Conservation (phyloP, 1,140 invertebrate species). For the Choristoneura fumiferana region DNA sequence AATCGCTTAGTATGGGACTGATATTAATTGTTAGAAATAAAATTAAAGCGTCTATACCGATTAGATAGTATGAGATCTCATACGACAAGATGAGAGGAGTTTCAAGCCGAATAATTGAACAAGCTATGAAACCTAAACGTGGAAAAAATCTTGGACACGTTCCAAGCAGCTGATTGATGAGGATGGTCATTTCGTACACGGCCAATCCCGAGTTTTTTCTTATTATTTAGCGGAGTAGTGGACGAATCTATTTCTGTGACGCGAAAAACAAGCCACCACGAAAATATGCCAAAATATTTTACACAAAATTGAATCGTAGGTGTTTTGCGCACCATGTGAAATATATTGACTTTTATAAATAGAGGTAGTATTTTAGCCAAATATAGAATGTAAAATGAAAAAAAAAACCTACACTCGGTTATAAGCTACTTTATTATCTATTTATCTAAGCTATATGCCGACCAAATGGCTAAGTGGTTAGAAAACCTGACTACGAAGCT, state of each 20-base stretch:
- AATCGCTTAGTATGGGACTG: too few species aligned
- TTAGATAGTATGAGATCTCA: background rate
- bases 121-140: conserved; percentile 76
- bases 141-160: conserved; percentile 74
- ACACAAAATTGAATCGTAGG: conserved; percentile 9
- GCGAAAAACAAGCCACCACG: conserved; percentile 67
- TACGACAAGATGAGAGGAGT: conserved; percentile 10
- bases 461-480: too few species aligned
- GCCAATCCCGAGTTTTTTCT: conserved; percentile 76
- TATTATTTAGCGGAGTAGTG: conserved; percentile 77
- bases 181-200: conserved; percentile 77
- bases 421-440: too few species aligned
- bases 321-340: conserved; percentile 34
- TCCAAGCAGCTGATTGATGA: conserved; percentile 78
- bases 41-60: background rate
- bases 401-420: background rate
- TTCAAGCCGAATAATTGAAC: conserved; percentile 59
- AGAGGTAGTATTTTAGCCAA: conserved; percentile 24
- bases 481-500: too few species aligned
- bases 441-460: too few species aligned
- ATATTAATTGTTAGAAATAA: background rate
- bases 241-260: conserved; percentile 73
- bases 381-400: too few species aligned
- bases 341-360: conserved; percentile 32
- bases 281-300: conserved; percentile 43